Percentiles rank a stretch among this genome's conserved stretches.
phyloP scores from a whole-genome alignment of 2,797 vertebrate species.

The Heliangelus exortis region DNA sequence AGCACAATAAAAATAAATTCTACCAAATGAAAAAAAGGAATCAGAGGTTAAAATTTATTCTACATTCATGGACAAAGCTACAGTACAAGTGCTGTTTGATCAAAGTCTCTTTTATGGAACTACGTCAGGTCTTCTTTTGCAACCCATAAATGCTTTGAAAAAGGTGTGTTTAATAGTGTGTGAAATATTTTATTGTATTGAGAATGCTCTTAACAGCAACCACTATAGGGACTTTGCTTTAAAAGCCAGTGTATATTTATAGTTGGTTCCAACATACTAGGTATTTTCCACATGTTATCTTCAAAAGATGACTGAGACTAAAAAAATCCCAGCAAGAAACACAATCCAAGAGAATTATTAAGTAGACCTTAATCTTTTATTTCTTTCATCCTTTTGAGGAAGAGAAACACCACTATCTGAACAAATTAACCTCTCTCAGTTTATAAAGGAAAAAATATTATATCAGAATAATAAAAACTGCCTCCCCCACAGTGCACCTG shows the following conservation, averaged over 20 bases:
- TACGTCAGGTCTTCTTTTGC: background rate
- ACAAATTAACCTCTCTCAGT: background rate
- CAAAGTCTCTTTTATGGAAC: background rate
- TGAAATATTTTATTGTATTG: background rate
- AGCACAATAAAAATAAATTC: background rate
- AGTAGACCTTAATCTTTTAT: background rate
- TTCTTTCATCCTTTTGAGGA: background rate
- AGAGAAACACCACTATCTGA: background rate
- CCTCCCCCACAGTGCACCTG: background rate
- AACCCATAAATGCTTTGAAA: background rate
- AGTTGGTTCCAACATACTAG: accelerated
- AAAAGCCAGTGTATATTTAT: background rate
- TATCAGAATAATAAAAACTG: background rate
- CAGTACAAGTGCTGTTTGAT: background rate
- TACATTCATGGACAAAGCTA: background rate
- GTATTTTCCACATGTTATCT: background rate
- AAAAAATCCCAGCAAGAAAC: background rate
- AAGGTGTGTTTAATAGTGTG: background rate
- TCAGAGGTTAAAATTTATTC: background rate
- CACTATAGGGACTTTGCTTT: accelerated
- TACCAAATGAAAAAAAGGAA: background rate
- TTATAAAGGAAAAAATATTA: background rate
- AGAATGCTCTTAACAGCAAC: background rate
- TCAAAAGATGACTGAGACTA: background rate
- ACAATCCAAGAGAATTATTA: background rate